Evolutionary conservation across 2,797 vertebrate species (phyloP).

Genomic region (Dromococcyx pavoninus): DNA sequence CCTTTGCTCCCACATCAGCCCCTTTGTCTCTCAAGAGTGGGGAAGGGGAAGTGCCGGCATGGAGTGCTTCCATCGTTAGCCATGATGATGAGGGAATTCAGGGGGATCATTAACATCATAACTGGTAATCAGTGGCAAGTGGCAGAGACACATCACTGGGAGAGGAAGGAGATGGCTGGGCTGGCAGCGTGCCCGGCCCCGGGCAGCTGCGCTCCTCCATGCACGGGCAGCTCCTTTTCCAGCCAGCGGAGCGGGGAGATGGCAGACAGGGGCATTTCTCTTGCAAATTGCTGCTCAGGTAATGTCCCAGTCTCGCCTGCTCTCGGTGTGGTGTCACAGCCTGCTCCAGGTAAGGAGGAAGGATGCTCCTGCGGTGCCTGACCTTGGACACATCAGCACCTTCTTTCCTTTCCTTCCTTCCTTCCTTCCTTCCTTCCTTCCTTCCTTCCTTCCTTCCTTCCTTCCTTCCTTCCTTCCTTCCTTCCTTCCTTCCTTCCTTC

Average conservation of each 20-base stretch:
- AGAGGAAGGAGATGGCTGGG: not conserved
- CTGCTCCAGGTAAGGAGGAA: not conserved
- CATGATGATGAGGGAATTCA: slow-evolving; percentile 20
- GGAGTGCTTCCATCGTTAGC: not conserved
- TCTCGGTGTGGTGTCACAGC: accelerated
- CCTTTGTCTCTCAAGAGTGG: not conserved
- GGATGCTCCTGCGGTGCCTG: accelerated
- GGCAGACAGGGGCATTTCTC: not conserved
- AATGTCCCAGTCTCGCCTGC: not conserved
- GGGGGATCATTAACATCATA: slow-evolving; percentile 20
- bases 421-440: too few relatives aligned
- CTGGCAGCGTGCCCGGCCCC: accelerated
- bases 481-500: too few relatives aligned
- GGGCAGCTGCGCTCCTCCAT: not conserved
- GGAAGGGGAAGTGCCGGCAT: not conserved
- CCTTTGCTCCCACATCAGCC: not conserved
- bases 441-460: too few relatives aligned
- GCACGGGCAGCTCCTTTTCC: not conserved
- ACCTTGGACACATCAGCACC: not conserved
- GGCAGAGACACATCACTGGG: not conserved
- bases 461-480: too few relatives aligned
- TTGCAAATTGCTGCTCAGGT: not conserved
- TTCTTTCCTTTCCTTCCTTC: too few relatives aligned
- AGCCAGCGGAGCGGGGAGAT: not conserved
- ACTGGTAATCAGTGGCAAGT: slow-evolving; percentile 20